Percentiles rank a stretch among this genome's conserved stretches.
Conservation (phyloP, 1,140 invertebrate species). For the Panulirus ornatus region DNA sequence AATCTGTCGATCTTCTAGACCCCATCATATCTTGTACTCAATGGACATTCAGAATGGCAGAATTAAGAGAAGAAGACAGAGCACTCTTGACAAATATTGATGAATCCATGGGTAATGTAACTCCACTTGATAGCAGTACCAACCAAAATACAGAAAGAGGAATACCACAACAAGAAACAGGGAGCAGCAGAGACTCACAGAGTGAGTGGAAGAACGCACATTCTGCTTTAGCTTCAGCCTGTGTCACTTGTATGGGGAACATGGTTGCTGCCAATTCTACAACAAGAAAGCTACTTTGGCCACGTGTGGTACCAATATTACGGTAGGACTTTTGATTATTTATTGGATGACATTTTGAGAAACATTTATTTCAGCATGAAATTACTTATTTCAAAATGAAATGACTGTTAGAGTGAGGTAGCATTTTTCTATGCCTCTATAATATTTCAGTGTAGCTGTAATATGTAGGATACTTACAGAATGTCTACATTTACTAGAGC, state of each 20-base stretch:
- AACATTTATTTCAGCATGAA: too few species aligned
- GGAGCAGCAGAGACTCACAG: not conserved
- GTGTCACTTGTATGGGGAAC: slow-evolving; percentile 49
- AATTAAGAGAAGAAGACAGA: not conserved
- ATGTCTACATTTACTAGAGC: too few species aligned
- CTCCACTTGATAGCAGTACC: not conserved
- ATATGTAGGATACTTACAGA: too few species aligned
- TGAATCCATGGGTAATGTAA: not conserved
- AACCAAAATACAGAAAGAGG: not conserved
- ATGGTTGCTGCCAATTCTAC: slow-evolving; percentile 44
- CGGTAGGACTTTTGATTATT: too few species aligned
- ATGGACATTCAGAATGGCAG: slow-evolving; percentile 33
- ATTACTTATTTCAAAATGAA: too few species aligned
- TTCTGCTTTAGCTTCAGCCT: slow-evolving; percentile 24
- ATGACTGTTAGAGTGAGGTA: too few species aligned
- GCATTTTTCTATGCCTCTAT: too few species aligned
- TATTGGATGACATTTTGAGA: too few species aligned
- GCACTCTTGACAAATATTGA: not conserved
- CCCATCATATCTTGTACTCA: slow-evolving; percentile 36
- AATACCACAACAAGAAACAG: not conserved
- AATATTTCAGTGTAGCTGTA: too few species aligned
- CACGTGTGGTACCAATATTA: not conserved
- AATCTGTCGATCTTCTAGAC: slow-evolving; percentile 38
- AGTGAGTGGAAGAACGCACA: slow-evolving; percentile 41
- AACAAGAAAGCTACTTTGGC: slow-evolving; percentile 36